Conservation (phyloP, 2,797 vertebrate species). For the Epinephelus awoara region DNA sequence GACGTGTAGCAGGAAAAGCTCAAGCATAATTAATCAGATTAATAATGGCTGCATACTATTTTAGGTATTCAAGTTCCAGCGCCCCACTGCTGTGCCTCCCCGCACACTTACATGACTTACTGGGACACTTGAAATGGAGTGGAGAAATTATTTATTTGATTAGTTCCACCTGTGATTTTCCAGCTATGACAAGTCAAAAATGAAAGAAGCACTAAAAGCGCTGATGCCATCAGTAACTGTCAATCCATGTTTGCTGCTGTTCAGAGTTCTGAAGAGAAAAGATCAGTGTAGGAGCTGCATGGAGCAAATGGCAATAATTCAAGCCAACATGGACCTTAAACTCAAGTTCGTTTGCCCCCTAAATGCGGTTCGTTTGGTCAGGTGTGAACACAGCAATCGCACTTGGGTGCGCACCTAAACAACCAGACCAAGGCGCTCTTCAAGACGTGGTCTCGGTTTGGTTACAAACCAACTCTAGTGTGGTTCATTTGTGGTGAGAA, state of each 20-base stretch:
- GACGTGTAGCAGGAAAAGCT: neutral
- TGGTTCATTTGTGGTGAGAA: too few species aligned
- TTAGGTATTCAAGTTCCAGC: neutral
- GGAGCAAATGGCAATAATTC: neutral
- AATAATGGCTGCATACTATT: neutral
- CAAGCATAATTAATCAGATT: constrained; percentile 11
- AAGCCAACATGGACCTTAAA: too few species aligned
- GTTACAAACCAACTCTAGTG: too few species aligned
- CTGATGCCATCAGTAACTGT: neutral
- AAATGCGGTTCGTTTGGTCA: too few species aligned
- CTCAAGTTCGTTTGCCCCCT: too few species aligned
- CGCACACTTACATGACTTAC: neutral
- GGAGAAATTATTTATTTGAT: constrained; percentile 13
- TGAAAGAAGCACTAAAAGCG: neutral
- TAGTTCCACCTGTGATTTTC: constrained; percentile 20
- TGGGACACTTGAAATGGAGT: neutral
- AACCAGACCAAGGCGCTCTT: too few species aligned
- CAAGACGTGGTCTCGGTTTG: too few species aligned
- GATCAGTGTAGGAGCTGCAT: neutral
- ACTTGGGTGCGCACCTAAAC: too few species aligned
- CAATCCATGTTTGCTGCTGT: neutral
- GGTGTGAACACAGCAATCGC: too few species aligned
- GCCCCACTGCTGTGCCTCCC: neutral
- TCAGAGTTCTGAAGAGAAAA: neutral
- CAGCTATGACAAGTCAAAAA: neutral